A percentile compares a stretch with the other conserved stretches of the same genome.
Conservation (phyloP, 1,140 invertebrate genomes). For the Gryon sp. region DNA sequence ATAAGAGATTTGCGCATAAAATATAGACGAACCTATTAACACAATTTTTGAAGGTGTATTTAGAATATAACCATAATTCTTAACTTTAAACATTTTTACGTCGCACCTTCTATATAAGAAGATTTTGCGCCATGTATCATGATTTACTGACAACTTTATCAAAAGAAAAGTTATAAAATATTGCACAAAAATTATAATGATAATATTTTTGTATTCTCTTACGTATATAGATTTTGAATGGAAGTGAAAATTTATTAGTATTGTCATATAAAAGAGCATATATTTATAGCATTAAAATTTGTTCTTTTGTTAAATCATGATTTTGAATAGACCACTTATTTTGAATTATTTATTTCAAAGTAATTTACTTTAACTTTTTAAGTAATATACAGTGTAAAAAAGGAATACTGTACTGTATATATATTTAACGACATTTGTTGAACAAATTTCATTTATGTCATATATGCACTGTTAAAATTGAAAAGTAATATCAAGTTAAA, state of each 20-base stretch:
- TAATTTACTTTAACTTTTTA: too few species aligned
- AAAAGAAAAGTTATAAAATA: conserved; percentile 37
- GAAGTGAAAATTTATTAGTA: conserved; percentile 1
- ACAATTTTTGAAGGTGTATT: conserved; percentile 21
- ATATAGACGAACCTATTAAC: conserved; percentile 4
- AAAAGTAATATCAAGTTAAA: too few species aligned
- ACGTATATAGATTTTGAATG: conserved; percentile 4
- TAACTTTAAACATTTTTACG: conserved; percentile 26
- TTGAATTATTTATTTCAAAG: too few species aligned
- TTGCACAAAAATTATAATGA: conserved; percentile 12
- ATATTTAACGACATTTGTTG: too few species aligned
- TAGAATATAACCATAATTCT: conserved; percentile 23
- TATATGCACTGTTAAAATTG: too few species aligned
- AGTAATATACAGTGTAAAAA: too few species aligned
- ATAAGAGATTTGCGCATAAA: too few species aligned
- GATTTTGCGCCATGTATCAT: conserved; percentile 18
- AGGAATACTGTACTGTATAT: too few species aligned
- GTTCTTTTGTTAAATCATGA: neutral
- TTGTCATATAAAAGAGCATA: too few species aligned
- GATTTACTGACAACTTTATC: conserved; percentile 32
- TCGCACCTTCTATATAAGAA: conserved; percentile 7
- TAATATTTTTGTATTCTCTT: neutral
- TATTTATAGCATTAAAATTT: neutral
- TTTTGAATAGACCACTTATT: too few species aligned
- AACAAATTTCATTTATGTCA: too few species aligned